Evolutionary conservation across 2,797 vertebrate genomes (phyloP), one percentile per base, ranked within the genome.

Genomic region (Bovichtus variegatus): DNA sequence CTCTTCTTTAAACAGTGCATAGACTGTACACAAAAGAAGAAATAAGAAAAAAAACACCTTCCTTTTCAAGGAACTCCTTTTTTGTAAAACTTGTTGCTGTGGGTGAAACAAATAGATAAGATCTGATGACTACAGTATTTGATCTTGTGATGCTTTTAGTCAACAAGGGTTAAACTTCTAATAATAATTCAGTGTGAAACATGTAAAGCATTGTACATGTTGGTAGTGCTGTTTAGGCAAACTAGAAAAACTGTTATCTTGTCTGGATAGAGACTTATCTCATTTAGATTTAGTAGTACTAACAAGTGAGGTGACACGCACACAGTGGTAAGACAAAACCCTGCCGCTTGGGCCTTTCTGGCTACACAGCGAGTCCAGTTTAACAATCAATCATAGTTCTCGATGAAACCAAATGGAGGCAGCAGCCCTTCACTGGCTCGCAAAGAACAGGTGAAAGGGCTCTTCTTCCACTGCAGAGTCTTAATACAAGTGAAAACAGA

Each of bases 401-500:
- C 3, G 1, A 71, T 84, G 87, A 87, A 93, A 86, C 80, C 62
- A 51, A 88, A 86, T 79, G 85, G 25, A 70, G 76, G 82, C 83
- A 71, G 74, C 83, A 75, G 82, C 75, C 87, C 84, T 88, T 84
- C 50, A 61, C 74, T 57, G 81, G 81, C 80, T 76, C 19, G 74
- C 76, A 71, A 27, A 63, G 67, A 93, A 90, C 91, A 93, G 90
- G 89, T 91, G 89, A 91, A 63, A 58, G 29, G 72, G 81, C 84
- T 93, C 89, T 63, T 84, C 87, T 92, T 92, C 87, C 87, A 82
- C 49, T 78, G 74, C 75, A 51, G 62, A 16, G 36, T 81, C 91
- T 61, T 85, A 94, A 92, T 91, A 93, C 92, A 81, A 94, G 80
- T 84, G 92, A 95, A 93, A 95, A 88, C 90, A 92, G 90, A 95